These are phyloP conservation scores for Hiodon tergisus DNA, from an alignment of 2,113 vertebrate species.

Conservation along the genomic window DNA sequence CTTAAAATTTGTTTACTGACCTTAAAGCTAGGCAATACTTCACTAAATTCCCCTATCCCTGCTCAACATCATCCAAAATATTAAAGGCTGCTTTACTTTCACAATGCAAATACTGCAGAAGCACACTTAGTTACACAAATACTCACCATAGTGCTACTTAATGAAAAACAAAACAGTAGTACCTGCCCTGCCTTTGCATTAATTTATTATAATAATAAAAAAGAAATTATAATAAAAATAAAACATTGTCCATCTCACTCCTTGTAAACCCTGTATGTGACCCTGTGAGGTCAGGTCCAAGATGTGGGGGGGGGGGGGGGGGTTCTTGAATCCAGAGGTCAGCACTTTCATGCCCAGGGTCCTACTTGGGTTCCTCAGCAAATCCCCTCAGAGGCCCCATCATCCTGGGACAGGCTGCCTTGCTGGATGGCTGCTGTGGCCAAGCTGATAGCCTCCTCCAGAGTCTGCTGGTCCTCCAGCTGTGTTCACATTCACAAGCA, in stretches of 20 bases:
- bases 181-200: not conserved
- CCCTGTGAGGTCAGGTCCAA: conserved; percentile 3
- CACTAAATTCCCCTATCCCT: no score
- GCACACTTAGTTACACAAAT: no score
- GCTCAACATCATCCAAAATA: no score
- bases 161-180: conserved; percentile 5
- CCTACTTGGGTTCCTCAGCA: conserved; percentile 44
- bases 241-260: not conserved
- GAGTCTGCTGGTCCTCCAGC: conserved; percentile 69
- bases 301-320: not conserved
- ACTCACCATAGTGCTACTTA: not conserved
- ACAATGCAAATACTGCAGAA: no score
- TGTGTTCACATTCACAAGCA: conserved; percentile 21
- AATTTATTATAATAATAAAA: not conserved
- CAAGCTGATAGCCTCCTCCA: conserved; percentile 64
- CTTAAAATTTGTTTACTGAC: no score
- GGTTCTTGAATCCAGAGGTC: not conserved
- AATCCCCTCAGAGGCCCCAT: conserved; percentile 34
- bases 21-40: no score
- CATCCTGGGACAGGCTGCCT: conserved; percentile 36
- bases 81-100: no score
- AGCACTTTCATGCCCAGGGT: not conserved
- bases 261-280: not conserved
- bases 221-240: not conserved
- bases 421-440: conserved; percentile 61